These are phyloP conservation scores for Cryptocephalus primarius DNA, from an alignment of 2,888 invertebrate genomes.

Conservation along the genomic window DNA sequence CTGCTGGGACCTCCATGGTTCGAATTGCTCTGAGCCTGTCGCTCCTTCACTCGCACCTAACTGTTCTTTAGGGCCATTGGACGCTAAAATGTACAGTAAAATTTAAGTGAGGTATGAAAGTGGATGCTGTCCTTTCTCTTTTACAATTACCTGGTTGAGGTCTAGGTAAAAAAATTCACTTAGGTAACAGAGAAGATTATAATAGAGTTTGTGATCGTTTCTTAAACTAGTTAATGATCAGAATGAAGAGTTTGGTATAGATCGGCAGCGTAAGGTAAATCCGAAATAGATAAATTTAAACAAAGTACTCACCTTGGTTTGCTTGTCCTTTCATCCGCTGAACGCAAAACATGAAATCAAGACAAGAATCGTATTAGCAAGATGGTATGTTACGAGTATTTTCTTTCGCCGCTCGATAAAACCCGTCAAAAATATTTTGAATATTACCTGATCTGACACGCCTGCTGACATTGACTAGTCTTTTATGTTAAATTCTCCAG, in stretches of 20 bases:
- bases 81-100: slow-evolving; percentile 38
- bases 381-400: slow-evolving; percentile 1
- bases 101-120: too few species aligned
- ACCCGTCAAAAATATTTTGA: slow-evolving; percentile 34
- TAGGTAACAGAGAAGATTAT: too few species aligned
- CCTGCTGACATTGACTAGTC: slow-evolving; percentile 81
- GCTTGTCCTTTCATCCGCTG: slow-evolving; percentile 82
- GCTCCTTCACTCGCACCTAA: slow-evolving; percentile 57
- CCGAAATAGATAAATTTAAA: neutral
- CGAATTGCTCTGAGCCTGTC: slow-evolving; percentile 49
- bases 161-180: too few species aligned
- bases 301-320: slow-evolving; percentile 53
- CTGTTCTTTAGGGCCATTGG: slow-evolving; percentile 72
- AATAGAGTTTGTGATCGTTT: too few species aligned
- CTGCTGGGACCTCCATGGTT: slow-evolving; percentile 65
- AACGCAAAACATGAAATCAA: slow-evolving; percentile 39
- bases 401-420: slow-evolving; percentile 17
- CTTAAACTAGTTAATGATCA: too few species aligned
- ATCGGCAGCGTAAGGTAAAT: too few species aligned
- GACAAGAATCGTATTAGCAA: slow-evolving; percentile 3
- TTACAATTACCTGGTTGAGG: too few species aligned
- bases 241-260: too few species aligned
- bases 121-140: too few species aligned
- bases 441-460: slow-evolving; percentile 78
- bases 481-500: slow-evolving; percentile 43